Evolutionary conservation across 2,888 invertebrate genomes (phyloP).

Genomic region (Aelia acuminata): DNA sequence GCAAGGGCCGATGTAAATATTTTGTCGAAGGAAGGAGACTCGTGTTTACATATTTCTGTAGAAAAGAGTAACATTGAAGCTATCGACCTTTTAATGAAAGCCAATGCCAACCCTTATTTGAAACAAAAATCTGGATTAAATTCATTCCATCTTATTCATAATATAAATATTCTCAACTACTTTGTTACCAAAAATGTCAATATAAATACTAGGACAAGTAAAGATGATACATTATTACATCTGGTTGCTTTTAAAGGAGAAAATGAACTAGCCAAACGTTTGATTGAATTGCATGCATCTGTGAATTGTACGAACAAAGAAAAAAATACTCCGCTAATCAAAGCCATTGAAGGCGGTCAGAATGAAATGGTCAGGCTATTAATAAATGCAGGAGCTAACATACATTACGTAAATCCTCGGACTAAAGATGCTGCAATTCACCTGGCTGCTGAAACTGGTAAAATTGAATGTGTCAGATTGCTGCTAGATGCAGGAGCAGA

Average conservation of each 20-base stretch:
- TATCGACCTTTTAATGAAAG: background rate
- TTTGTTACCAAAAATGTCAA: background rate
- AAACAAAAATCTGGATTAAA: background rate
- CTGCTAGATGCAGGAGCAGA: background rate
- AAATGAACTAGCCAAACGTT: background rate
- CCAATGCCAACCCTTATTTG: background rate
- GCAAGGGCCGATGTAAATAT: background rate
- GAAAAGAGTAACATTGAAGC: background rate
- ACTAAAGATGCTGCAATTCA: constrained; percentile 14
- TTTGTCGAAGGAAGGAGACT: background rate
- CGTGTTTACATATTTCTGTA: background rate
- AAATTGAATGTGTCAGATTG: background rate
- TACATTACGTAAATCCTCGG: background rate
- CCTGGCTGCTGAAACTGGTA: background rate
- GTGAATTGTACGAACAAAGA: background rate
- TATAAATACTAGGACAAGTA: background rate
- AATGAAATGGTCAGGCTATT: background rate
- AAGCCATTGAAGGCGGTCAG: background rate
- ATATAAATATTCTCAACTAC: background rate
- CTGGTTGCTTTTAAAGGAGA: background rate
- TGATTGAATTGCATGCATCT: background rate
- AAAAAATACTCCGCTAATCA: background rate
- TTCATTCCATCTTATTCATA: background rate
- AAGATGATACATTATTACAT: background rate
- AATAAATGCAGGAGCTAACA: background rate